Conservation (phyloP, 1,140 invertebrate species). For the Riptortus pedestris region DNA sequence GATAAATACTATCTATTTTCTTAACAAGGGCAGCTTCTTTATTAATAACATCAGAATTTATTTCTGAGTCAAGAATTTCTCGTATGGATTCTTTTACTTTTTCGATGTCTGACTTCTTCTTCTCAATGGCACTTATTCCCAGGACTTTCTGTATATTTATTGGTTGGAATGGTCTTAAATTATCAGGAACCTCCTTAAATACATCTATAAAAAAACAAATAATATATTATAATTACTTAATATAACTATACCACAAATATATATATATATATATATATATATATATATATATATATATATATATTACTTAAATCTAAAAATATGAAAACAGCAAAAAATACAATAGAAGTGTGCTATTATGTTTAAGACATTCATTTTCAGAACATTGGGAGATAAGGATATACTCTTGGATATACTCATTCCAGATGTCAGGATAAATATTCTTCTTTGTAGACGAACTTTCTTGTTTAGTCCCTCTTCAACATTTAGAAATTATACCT, state of each 20-base stretch:
- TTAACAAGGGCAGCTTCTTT: slow-evolving; percentile 23
- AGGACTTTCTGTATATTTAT: slow-evolving; percentile 62
- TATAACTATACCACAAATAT: slow-evolving; percentile 26
- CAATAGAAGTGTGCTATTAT: neutral
- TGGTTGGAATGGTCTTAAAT: slow-evolving; percentile 51
- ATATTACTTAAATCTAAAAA: neutral
- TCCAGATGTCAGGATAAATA: too few species aligned
- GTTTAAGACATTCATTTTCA: neutral
- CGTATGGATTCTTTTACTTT: slow-evolving; percentile 47
- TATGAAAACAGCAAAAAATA: neutral
- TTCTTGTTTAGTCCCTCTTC: too few species aligned
- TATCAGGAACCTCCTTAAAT: slow-evolving; percentile 46
- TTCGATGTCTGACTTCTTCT: slow-evolving; percentile 40
- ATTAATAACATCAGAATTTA: slow-evolving; percentile 39
- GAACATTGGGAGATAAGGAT: slow-evolving; percentile 1
- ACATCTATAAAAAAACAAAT: slow-evolving; percentile 34
- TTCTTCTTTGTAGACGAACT: too few species aligned
- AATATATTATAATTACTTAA: slow-evolving; percentile 12
- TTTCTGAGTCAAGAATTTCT: slow-evolving; percentile 43
- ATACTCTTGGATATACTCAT: too few species aligned
- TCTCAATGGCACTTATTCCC: slow-evolving; percentile 47
- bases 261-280: slow-evolving; percentile 14
- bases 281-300: neutral
- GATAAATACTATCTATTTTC: slow-evolving; percentile 22
- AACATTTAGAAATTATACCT: too few species aligned